Evolutionary conservation across 1,140 invertebrate species (phyloP).

Genomic region (Achroia grisella): DNA sequence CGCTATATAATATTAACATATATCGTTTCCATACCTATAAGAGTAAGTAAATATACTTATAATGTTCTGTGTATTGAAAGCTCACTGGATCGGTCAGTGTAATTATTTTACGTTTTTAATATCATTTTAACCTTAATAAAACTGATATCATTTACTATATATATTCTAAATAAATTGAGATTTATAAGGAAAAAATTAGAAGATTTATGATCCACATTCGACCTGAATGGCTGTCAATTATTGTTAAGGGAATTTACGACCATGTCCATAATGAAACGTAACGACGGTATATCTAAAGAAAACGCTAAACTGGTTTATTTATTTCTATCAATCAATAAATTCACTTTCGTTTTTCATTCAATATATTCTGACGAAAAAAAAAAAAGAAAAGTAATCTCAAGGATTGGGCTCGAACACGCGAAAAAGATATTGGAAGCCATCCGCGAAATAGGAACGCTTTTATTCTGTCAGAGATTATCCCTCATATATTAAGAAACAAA

Average conservation of each 20-base stretch:
- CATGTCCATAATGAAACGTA: constrained; percentile 5
- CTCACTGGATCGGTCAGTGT: too few species aligned
- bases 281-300: neutral
- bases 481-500: constrained; percentile 31
- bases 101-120: too few species aligned
- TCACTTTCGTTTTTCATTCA: constrained; percentile 34
- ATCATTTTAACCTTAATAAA: too few species aligned
- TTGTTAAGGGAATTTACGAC: constrained; percentile 10
- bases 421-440: constrained; percentile 41
- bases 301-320: constrained; percentile 27
- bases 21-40: too few species aligned
- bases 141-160: neutral
- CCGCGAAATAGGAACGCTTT: constrained; percentile 32
- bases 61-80: too few species aligned
- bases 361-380: constrained; percentile 27
- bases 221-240: constrained; percentile 7
- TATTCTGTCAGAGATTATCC: constrained; percentile 37
- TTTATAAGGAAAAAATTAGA: neutral
- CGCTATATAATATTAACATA: too few species aligned
- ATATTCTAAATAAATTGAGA: too few species aligned
- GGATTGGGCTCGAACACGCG: constrained; percentile 41
- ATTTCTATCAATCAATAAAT: constrained; percentile 33
- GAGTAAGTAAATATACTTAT: too few species aligned
- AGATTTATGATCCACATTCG: constrained; percentile 6
- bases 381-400: constrained; percentile 34